Evolutionary conservation across 2,797 vertebrate species (phyloP), one percentile per base, ranked within the genome.

Genomic region (Hylomyscus alleni): DNA sequence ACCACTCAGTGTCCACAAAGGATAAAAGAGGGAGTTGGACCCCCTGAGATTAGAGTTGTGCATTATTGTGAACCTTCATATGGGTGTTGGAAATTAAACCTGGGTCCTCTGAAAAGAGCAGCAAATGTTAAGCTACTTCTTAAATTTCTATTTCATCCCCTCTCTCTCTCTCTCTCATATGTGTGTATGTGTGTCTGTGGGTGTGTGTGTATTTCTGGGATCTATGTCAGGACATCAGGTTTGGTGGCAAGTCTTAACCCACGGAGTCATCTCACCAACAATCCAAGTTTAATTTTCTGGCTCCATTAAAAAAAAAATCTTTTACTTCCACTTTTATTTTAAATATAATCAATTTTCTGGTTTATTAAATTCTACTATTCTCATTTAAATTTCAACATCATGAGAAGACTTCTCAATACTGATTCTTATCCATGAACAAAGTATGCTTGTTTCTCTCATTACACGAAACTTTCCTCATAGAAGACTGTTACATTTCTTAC

Each of bases 271-370:
- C n/a, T 19, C 10, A 72, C 67, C n/a, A 72, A 34, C 17, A n/a
- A 72, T 72, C 67, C n/a, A n/a, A 69, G 15, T 69, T 69, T n/a
- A n/a, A 17, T 69, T 72, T 34, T n/a, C 15, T 34, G 9, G n/a
- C n/a, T 72, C 34, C 10, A 37, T 37, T 69, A 69, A 72, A 20
- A 72, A 72, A 72, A n/a, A 17, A 8, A 19, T 17, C 34, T 69
- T 69, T 69, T n/a, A 34, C 14, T 69, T 69, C 34, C n/a, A 72
- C 37, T 22, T 37, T 67, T 90, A 90, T 58, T 91, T 86, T 87
- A 80, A 93, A 95, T 54, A 78, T 24, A 97, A 77, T 58, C 67
- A 72, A 37, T 34, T 90, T 88, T 90, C 52, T 60, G 3, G 60
- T 4, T 75, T 10, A 92, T 31, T 50, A 78, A 78, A 52, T 78